These are phyloP conservation scores for Keiferia lycopersicella DNA, from an alignment of 2,888 invertebrate genomes.

Conservation along the genomic window DNA sequence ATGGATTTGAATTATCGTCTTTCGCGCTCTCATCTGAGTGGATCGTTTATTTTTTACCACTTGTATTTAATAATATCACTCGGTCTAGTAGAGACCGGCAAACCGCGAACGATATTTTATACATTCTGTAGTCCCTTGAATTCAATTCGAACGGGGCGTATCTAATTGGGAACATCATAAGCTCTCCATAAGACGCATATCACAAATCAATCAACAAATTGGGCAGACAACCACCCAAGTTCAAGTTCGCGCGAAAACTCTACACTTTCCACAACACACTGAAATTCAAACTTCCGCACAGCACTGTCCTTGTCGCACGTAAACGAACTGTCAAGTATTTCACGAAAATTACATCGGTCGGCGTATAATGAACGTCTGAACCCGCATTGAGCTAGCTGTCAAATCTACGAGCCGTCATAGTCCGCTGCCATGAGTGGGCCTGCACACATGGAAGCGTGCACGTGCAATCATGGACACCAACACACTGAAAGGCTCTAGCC, in stretches of 20 bases:
- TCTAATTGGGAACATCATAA: constrained; percentile 76
- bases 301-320: constrained; percentile 55
- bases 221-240: constrained; percentile 51
- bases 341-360: constrained; percentile 74
- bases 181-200: constrained; percentile 64
- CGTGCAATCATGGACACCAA: constrained; percentile 69
- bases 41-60: constrained; percentile 55
- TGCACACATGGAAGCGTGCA: constrained; percentile 69
- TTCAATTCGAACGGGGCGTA: constrained; percentile 65
- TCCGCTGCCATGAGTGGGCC: constrained; percentile 79
- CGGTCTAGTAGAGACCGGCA: constrained; percentile 57
- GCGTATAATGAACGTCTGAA: constrained; percentile 80
- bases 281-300: constrained; percentile 37
- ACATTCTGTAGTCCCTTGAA: constrained; percentile 68
- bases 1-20: constrained; percentile 51
- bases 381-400: constrained; percentile 83
- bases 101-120: constrained; percentile 64
- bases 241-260: constrained; percentile 70
- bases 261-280: constrained; percentile 22
- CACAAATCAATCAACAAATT: constrained; percentile 69
- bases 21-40: constrained; percentile 44
- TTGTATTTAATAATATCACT: constrained; percentile 51
- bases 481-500: constrained; percentile 76
- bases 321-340: constrained; percentile 68
- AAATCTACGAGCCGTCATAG: constrained; percentile 83